Evolutionary conservation across 2,113 vertebrate genomes (phyloP).

Genomic region (Actenoides hombroni): DNA sequence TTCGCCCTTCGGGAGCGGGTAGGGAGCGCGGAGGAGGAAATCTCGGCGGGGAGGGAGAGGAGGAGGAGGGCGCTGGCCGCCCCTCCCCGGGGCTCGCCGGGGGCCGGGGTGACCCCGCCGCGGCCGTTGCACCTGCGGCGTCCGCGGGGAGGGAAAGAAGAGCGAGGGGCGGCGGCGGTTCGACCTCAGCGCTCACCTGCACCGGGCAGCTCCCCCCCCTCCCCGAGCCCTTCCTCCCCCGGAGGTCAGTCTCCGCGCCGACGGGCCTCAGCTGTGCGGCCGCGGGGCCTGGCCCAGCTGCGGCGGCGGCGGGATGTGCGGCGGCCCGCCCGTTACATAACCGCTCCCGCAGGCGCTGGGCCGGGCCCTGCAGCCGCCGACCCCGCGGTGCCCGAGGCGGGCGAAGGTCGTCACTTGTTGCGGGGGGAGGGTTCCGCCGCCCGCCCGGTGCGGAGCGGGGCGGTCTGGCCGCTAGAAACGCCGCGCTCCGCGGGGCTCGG

Average conservation of each 20-base stretch:
- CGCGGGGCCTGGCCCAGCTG: background rate
- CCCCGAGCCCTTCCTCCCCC: background rate
- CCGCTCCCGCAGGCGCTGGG: background rate
- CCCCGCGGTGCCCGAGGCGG: background rate
- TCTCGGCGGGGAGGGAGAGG: background rate
- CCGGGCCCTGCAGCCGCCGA: background rate
- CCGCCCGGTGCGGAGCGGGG: background rate
- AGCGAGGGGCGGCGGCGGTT: background rate
- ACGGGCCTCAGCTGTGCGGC: background rate
- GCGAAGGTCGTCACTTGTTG: background rate
- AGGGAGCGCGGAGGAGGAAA: background rate
- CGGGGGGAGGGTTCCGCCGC: background rate
- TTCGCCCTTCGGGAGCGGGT: background rate
- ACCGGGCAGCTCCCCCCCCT: background rate
- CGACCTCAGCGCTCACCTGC: background rate
- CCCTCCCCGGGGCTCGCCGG: background rate
- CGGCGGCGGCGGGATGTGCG: background rate
- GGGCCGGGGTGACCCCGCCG: background rate
- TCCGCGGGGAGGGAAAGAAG: background rate
- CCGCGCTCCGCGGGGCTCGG: background rate
- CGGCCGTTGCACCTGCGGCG: background rate
- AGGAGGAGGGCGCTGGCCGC: background rate
- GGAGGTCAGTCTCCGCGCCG: background rate
- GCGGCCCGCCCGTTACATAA: slow-evolving; percentile 25
- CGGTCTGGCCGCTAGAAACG: background rate